Conservation (phyloP, 2,113 vertebrate genomes). For the Tyto alba region DNA sequence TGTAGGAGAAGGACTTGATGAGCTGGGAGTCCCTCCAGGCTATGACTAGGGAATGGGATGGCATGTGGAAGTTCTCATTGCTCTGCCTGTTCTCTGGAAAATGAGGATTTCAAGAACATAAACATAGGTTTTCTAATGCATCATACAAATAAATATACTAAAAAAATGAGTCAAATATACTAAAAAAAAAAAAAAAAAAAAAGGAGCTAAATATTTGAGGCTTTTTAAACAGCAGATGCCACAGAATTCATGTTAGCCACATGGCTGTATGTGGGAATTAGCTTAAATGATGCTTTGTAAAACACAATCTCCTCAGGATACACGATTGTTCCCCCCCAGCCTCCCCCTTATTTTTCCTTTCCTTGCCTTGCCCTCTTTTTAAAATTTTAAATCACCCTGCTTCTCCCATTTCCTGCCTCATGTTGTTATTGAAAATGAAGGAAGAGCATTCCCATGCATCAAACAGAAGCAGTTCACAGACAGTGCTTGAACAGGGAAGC, state of each 20-base stretch:
- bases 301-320: not conserved
- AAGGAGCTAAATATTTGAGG: not conserved
- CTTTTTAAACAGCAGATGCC: not conserved
- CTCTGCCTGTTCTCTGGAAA: not conserved
- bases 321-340: not conserved
- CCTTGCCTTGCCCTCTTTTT: not conserved
- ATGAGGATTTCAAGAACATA: not conserved
- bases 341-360: not conserved
- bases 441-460: not conserved
- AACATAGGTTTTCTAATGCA: not conserved
- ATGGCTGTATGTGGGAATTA: not conserved
- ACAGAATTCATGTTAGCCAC: not conserved
- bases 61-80: not conserved
- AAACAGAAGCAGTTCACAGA: not conserved
- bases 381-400: not conserved
- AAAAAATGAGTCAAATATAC: not conserved
- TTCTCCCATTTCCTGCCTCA: not conserved
- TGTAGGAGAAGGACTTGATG: not conserved
- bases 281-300: not conserved
- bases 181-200: not conserved
- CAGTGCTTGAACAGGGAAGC: not conserved
- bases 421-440: not conserved
- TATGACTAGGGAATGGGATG: not conserved
- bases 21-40: not conserved
- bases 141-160: not conserved